Conservation (phyloP, 2,113 vertebrate species). For the Eurypyga helias region DNA sequence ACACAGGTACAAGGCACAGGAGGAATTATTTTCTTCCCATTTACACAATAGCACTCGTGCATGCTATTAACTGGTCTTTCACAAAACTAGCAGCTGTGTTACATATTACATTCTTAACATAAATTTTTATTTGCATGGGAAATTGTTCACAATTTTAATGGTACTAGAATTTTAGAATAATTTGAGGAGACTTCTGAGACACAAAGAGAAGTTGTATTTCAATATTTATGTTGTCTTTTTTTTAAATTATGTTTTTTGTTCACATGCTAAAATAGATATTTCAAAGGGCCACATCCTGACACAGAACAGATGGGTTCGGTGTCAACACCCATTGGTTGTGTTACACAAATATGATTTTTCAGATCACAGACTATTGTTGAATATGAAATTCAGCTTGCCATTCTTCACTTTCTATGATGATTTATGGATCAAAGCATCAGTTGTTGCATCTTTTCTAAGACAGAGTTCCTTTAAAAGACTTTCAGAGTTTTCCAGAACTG, state of each 20-base stretch:
- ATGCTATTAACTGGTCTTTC: background rate
- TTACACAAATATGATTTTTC: too few species aligned
- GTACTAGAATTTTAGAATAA: background rate
- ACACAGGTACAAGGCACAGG: background rate
- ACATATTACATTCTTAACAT: background rate
- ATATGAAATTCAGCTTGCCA: background rate
- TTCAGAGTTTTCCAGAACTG: background rate
- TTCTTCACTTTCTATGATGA: background rate
- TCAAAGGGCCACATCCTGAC: background rate
- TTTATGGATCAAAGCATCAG: constrained; percentile 7
- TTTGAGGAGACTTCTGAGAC: background rate
- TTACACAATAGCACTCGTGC: background rate
- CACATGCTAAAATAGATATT: background rate
- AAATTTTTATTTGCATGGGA: background rate
- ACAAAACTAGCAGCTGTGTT: background rate
- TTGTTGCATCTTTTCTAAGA: background rate
- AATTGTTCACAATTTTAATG: background rate
- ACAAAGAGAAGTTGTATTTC: background rate
- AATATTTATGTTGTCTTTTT: background rate
- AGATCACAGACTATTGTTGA: background rate
- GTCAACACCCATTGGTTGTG: too few species aligned
- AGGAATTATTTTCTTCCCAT: background rate
- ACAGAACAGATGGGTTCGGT: background rate
- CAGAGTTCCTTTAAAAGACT: background rate
- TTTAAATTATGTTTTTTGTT: background rate